Evolutionary conservation across 1,140 invertebrate genomes (phyloP), one percentile per base, ranked within the genome.

Genomic region (Brachystomella parvula): DNA sequence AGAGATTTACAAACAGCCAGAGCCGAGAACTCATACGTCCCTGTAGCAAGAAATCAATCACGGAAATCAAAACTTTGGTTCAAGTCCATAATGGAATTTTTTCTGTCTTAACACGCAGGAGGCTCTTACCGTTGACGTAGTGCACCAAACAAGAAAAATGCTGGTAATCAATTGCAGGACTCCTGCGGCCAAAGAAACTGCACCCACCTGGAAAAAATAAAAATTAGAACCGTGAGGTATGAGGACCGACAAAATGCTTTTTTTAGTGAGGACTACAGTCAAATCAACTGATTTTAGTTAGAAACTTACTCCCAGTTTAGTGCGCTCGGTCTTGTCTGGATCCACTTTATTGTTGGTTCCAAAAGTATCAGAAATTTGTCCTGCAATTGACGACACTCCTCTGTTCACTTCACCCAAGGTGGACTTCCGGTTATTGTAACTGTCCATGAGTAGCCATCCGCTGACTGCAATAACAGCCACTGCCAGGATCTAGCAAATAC

Each of bases 151-250:
- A 2, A 70, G 44, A 31, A 60, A 59, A 15, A 66, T 24, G 30
- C 61, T 63, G 30, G 44, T 61, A n/a, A 70, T 31, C 6, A 70
- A 30, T 33, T 70, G 68, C 31, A 70, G 61, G 30, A 21, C 64
- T 39, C 64, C 68, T 2, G 32, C 61, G 2, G 29, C 68, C 28
- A 66, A 29, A 19, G 39, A 61, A 26, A n/a, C 29, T 6, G 47
- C 68, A 39, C 47, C 53, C 15, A n/a, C 21, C 2, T n/a, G 26
- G n/a, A n/a, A n/a, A n/a, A n/a, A n/a, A n/a, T n/a, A n/a, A n/a
- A n/a, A n/a, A n/a, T n/a, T n/a, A n/a, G n/a, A n/a, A n/a, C n/a
- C n/a, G n/a, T n/a, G n/a, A n/a, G n/a, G n/a, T n/a, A n/a, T n/a
- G n/a, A n/a, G n/a, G n/a, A n/a, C n/a, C n/a, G n/a, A n/a, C n/a